A percentile compares a stretch with the other conserved stretches of the same genome.
phyloP scores from a whole-genome alignment of 2,113 vertebrate species.

The Sula dactylatra region DNA sequence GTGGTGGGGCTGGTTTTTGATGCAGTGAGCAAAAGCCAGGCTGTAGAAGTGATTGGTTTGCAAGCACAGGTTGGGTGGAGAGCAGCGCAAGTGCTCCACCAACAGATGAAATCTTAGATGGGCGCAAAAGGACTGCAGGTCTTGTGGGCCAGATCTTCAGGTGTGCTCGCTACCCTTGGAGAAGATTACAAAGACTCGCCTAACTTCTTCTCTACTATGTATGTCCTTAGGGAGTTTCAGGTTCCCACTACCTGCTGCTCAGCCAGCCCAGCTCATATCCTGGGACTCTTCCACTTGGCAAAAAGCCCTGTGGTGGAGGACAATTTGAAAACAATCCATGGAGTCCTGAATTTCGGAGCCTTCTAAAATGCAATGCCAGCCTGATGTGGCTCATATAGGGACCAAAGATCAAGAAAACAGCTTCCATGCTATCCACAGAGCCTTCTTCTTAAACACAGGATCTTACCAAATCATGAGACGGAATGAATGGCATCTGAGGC shows the following conservation, averaged over 20 bases:
- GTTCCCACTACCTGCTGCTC: neutral
- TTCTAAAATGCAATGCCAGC: neutral
- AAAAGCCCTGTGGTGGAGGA: neutral
- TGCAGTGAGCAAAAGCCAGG: neutral
- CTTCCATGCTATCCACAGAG: neutral
- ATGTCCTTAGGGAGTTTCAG: neutral
- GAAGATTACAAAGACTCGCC: neutral
- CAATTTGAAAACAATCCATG: neutral
- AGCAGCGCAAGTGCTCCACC: fast-evolving
- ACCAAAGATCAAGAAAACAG: neutral
- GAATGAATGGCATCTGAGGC: neutral
- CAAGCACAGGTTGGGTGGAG: neutral
- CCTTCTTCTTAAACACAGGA: neutral
- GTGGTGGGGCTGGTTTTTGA: neutral
- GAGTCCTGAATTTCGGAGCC: neutral
- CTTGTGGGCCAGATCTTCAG: neutral
- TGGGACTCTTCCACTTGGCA: neutral
- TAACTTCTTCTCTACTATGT: neutral
- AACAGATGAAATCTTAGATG: neutral
- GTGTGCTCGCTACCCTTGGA: neutral
- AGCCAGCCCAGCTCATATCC: neutral
- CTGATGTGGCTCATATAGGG: fast-evolving
- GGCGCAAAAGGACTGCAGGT: neutral
- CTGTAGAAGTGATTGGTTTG: neutral
- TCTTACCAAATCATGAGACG: neutral